Base-by-base conservation (phyloP, 2,113 vertebrate genomes). In the Oryzias melastigma region DNA sequence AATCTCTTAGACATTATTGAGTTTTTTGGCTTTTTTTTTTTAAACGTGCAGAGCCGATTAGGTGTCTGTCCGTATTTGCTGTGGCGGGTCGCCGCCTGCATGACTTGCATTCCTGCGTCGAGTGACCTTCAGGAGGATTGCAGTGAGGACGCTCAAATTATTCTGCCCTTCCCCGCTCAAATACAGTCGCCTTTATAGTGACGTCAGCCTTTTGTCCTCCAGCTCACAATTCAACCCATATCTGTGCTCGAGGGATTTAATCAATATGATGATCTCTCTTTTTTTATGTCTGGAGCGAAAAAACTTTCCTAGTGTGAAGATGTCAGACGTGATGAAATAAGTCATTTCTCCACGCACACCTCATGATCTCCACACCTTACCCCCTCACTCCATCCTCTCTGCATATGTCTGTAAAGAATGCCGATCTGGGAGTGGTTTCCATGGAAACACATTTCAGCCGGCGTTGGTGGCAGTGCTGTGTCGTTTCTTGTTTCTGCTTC, bases 361-460 rank as follows among this genome's bases (percentile, higher is more conserved):
- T 74, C 27, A 14, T 57, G 57, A 50, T 53, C 48, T 55, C 49
- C 55, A 24, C 24, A 63, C 25, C 64, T 62, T 63, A 20, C 54
- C 52, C 43, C 52, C 29, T n/a, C 65, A 61, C 53, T 43, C 19
- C 66, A 63, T 52, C 40, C 0, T 1, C 53, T 69, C 56, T 35
- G 18, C 68, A 50, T 72, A 54, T 52, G 59, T 75, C 68, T 71
- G 62, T 78, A 68, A 77, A 68, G 54, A 75, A 71, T 51, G 62
- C 62, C n/a, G 53, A 60, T 77, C 63, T 62, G 71, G 76, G 73
- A 78, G 59, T 50, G 1, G 86, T 91, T 90, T 67, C 87, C 86
- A 88, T 88, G 78, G 89, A 62, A 84, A 92, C 84, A 3, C 62
- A 68, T 78, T 79, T 82, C 73, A 85, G 77, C 65, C 66, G 22